These are phyloP conservation scores for Hipparchia semele DNA, from an alignment of 2,888 invertebrate species.

Conservation along the genomic window DNA sequence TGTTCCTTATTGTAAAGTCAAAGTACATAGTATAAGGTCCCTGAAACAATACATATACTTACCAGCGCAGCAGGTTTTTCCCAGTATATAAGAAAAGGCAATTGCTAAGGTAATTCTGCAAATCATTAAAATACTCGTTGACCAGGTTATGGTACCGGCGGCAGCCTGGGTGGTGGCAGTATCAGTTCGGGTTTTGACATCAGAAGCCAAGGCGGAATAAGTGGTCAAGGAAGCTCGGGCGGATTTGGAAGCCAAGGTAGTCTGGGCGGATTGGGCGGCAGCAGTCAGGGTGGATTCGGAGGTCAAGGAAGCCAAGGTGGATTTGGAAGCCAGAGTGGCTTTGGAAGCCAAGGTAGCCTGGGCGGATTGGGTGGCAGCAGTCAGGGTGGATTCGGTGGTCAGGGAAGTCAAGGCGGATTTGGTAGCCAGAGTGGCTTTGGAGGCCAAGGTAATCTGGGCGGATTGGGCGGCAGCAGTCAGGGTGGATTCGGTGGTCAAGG, in stretches of 20 bases:
- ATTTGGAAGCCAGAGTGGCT: background rate
- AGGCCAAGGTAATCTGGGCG: background rate
- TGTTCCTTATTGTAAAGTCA: no score
- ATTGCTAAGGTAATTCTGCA: no score
- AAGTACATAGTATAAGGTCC: no score
- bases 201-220: background rate
- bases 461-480: background rate
- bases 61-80: no score
- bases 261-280: background rate
- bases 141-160: conserved; percentile 1
- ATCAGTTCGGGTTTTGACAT: background rate
- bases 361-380: background rate
- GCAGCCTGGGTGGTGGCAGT: background rate
- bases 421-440: background rate
- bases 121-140: background rate
- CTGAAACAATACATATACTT: no score
- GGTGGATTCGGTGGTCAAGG: background rate
- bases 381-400: background rate
- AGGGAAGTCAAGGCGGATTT: background rate
- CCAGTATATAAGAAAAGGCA: no score
- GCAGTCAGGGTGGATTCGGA: background rate
- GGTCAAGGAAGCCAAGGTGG: background rate
- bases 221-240: background rate
- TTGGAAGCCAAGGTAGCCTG: background rate
- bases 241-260: conserved; percentile 5